Evolutionary conservation across 2,888 invertebrate species (phyloP), one percentile per base, ranked within the genome.

Genomic region (Lepidocyrtoides sp.): DNA sequence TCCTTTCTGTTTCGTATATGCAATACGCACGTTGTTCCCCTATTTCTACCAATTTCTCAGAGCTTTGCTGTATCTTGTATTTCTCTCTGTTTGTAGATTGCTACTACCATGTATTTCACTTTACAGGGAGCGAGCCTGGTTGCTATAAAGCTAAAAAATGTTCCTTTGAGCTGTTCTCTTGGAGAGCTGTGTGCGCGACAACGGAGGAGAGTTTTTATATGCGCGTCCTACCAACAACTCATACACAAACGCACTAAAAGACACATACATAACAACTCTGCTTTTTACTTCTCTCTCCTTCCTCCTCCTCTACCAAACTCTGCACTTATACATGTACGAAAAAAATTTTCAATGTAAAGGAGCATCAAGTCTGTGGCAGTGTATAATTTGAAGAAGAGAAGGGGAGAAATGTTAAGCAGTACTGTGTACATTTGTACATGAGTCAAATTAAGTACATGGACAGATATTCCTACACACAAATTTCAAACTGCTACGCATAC

Each of bases 201-300:
- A n/a, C n/a, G n/a, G n/a, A n/a, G 60, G 60, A 84, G 83, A 84
- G 83, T 66, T 84, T 82, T 48, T 84, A 66, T 83, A 83, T 26
- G 66, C 44, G 66, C 83, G 66, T 84, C 81, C 81, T 60, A 81
- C 60, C 81, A 81, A 60, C 81, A 81, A 81, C 81, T 81, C 81
- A 57, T 60, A 81, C 81, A 81, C 57, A 81, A 81, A 60, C 81
- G 81, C 81, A 81, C 81, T 81, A 81, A 81, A 81, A 60, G 81
- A 81, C 81, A 81, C 57, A 81, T 81, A 60, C 81, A 81, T 81
- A 57, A 60, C 57, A 81, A 23, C 81, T 60, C 36, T 57, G 57
- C 81, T 81, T 81, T 81, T 81, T 81, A 81, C 60, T 57, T 32
- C 57, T 81, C 60, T 41, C 57, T 36, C 57, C 7, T 20, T 66